Evolutionary conservation across 2,113 vertebrate species (phyloP), one percentile per base, ranked within the genome.

Genomic region (Cinclus mexicanus): DNA sequence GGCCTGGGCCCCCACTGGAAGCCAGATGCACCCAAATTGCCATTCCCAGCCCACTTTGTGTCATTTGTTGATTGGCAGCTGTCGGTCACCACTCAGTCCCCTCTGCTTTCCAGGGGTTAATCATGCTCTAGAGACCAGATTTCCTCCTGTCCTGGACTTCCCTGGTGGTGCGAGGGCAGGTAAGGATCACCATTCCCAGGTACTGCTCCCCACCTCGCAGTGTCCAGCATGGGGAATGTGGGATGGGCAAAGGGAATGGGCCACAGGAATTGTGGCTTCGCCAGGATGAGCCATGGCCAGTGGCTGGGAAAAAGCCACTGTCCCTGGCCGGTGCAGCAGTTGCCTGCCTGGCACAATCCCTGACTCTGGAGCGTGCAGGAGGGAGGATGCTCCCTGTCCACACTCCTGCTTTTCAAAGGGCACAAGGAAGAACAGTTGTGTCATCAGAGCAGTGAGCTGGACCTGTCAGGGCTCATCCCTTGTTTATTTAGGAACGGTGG

Each of bases 151-250:
- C 3, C 68, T 57, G 59, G n/a, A 10, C 9, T 29, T 64, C 11
- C 13, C 41, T 4, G 6, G 10, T 14, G 65, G 28, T 35, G 71
- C 71, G 26, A n/a, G 59, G 14, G 31, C 26, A 50, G 72, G 26
- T 11, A 41, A 65, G 33, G 23, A 23, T 25, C 75, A 53, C 29
- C 15, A 2, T 21, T 16, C 31, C 44, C 1, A 21, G 60, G 28
- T 35, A 41, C 35, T 23, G 7, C 28, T 84, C 15, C 24, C n/a
- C 28, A 26, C 16, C 29, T 55, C 0, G 0, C 47, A 39, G 35
- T 4, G 44, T 26, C 75, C 4, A 1, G 70, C 44, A 18, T 0
- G 0, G 37, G 10, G 21, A 13, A 25, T 6, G 19, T 1, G 1
- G 53, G 57, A 21, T 41, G 57, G 53, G 44, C 41, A 33, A 28